Evolutionary conservation across 2,888 invertebrate species (phyloP), one percentile per base, ranked within the genome.

Genomic region (Dynastes tityus): DNA sequence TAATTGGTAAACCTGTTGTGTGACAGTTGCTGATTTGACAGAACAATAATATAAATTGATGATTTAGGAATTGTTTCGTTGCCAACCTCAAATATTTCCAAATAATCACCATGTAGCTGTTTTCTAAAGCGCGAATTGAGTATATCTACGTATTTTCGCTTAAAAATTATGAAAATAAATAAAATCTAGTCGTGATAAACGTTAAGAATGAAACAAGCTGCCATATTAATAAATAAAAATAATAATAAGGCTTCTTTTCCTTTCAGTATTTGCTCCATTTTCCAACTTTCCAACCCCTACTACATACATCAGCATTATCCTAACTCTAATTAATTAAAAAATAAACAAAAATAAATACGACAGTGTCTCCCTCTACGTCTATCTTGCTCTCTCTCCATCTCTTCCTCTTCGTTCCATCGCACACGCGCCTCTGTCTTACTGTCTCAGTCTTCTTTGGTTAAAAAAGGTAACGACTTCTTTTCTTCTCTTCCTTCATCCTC

Each of bases 391-490:
- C 85, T 90, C 90, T 45, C 11, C 8, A 6, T 11, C 45, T 45
- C 45, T 87, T 90, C 90, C 11, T 8, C 2, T 11, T 11, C 45
- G 6, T 2, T 11, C 8, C 8, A 45, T 84, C 78, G 63, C 51
- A 45, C 67, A 80, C 80, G 80, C 82, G 82, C 55, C n/a, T 55
- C 82, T 83, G 83, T 84, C 80, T 83, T 84, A 83, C 87, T 87
- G 86, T 82, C 85, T 90, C 90, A 91, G 90, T 90, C 91, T 91
- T 91, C 90, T 91, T 91, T 91, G 90, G 90, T 90, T 89, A 88
- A 88, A 75, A 68, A 84, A 84, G 90, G 90, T 90, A 90, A 90
- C 90, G 88, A 84, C 88, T 87, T 87, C 85, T 63, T 88, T 85
- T 76, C 87, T 86, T 88, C 92, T 13, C 27, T 27, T 55, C 3